Base-by-base conservation (phyloP, 37 sponge, comb jelly and placozoan genomes). In the Haliclona indistincta region DNA sequence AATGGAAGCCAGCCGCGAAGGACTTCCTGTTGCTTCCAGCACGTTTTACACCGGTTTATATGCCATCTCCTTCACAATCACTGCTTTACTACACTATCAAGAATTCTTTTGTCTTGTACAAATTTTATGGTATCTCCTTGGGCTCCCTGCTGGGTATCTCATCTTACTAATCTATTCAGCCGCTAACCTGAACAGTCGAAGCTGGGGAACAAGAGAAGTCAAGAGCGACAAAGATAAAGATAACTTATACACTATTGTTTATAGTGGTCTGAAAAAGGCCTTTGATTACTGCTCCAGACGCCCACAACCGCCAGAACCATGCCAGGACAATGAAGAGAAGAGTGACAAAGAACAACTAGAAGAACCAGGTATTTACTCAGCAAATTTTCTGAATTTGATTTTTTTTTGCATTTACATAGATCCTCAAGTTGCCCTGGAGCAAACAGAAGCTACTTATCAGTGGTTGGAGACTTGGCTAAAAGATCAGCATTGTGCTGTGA, bases 151-250 rank as follows among this genome's bases (percentile, higher is more conserved):
- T 4, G 95, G 88, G 30, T 95, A 95, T 56, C 67, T 95, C 43
- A 65, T 95, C 23, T 76, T 95, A 20, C 68, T 95, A 17, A 81
- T 95, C 68, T 95, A 95, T 74, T 95, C 95, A 0, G 76, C 86
- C n/a, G 91, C 87, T 33, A 95, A 95, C 55, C 79, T 95, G 10
- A 66, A 87, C 73, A 67, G 66, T 54, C 74, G 80, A 55, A 88
- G 89, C 63, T 95, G 95, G 95, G 95, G 95, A 7, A 95, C 95
- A 1, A 63, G 95, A 52, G 95, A 90, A 49, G 78, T n/a, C n/a
- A n/a, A 38, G 36, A 63, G 3, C 17, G 45, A 68, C n/a, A 58
- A 58, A 47, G 8, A 8, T 17, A 13, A 47, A 13, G 13, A 47
- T 17, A 47, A 13, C 49, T 47, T 47, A 13, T 47, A 17, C 13